A percentile compares a stretch with the other conserved stretches of the same genome.
phyloP scores from a whole-genome alignment of 2,797 vertebrate species.

The Oryzias sinensis region DNA sequence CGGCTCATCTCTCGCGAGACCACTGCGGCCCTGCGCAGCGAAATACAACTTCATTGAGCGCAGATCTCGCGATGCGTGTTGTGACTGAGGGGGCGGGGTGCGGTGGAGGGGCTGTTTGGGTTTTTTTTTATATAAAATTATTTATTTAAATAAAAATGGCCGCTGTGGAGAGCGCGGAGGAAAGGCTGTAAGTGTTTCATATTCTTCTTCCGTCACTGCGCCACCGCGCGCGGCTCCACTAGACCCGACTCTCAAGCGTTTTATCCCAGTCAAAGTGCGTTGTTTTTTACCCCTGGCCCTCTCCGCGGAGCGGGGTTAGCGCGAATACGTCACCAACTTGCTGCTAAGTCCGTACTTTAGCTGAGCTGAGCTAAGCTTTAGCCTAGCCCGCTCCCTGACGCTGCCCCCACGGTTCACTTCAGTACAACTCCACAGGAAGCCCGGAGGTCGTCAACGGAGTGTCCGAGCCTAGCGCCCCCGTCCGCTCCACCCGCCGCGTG shows the following conservation, averaged over 20 bases:
- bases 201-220: constrained; percentile 50
- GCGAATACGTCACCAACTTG: constrained; percentile 81
- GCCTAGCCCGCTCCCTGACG: constrained; percentile 20
- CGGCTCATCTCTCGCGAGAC: constrained; percentile 51
- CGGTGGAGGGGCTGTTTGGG: constrained; percentile 81
- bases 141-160: constrained; percentile 91
- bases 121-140: constrained; percentile 84
- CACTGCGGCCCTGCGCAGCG: constrained; percentile 12
- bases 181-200: constrained; percentile 83
- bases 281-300: constrained; percentile 68
- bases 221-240: constrained; percentile 32
- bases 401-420: constrained; percentile 16
- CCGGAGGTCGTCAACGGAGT: neutral
- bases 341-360: constrained; percentile 63
- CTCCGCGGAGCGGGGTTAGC: constrained; percentile 73
- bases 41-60: constrained; percentile 4
- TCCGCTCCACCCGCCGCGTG: constrained; percentile 27
- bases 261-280: constrained; percentile 69
- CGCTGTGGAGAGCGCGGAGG: constrained; percentile 87
- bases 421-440: constrained; percentile 16
- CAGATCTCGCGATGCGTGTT: constrained; percentile 58
- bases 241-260: constrained; percentile 62
- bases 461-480: constrained; percentile 9
- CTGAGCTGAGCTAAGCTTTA: constrained; percentile 31
- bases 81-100: constrained; percentile 74